Percentiles rank a stretch among this genome's conserved stretches.
These are phyloP conservation scores for Griposia aprilina DNA, from an alignment of 2,888 invertebrate genomes.

Conservation along the genomic window DNA sequence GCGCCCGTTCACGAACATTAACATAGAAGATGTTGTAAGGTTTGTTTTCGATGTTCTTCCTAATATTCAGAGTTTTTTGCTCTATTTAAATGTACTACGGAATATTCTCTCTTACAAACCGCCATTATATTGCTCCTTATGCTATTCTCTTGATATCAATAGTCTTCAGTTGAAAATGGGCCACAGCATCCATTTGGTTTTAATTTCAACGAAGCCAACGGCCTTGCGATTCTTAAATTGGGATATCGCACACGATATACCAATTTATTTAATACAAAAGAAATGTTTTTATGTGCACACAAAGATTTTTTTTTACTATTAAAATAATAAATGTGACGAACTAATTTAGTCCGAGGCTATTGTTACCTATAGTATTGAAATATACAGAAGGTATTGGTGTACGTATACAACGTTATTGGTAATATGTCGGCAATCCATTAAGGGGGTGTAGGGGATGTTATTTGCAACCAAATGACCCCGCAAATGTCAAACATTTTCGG, in stretches of 20 bases:
- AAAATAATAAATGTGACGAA: constrained; percentile 7
- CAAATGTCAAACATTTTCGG: too few relatives aligned
- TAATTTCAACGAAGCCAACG: not conserved
- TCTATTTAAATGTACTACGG: not conserved
- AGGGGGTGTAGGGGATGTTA: too few relatives aligned
- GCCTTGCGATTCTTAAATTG: not conserved
- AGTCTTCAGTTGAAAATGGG: not conserved
- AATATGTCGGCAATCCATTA: too few relatives aligned
- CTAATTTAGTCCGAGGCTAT: not conserved
- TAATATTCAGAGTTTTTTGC: constrained; percentile 1
- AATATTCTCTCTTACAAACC: not conserved
- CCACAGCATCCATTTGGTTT: not conserved
- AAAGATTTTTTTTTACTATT: not conserved
- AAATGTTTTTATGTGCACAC: not conserved
- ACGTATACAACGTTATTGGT: too few relatives aligned
- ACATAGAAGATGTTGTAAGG: constrained; percentile 48
- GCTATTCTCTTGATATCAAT: not conserved
- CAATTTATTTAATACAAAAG: not conserved
- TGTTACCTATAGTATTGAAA: too few relatives aligned
- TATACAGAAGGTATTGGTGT: too few relatives aligned
- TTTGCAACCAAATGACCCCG: too few relatives aligned
- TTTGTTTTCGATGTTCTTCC: constrained; percentile 5
- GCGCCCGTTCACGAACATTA: too few relatives aligned
- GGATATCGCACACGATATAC: too few relatives aligned
- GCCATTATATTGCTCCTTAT: not conserved